phyloP scores from a whole-genome alignment of 35 echinoderm and acorn worm species.

The Heliocidaris erythrogramma region DNA sequence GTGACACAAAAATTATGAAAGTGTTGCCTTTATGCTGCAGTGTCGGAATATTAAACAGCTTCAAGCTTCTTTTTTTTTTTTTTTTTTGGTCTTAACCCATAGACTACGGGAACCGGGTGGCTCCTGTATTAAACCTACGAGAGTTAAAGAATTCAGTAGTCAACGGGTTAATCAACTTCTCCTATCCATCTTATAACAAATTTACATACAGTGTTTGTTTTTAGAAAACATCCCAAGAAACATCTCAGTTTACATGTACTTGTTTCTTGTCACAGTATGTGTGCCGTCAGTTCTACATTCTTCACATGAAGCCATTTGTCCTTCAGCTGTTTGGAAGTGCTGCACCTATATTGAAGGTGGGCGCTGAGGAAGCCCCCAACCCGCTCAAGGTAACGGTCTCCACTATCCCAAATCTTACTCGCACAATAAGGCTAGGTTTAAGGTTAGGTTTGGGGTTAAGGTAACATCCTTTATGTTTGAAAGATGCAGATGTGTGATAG shows the following conservation, averaged over 20 bases:
- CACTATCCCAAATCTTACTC: too few species aligned
- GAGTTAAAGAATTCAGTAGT: too few species aligned
- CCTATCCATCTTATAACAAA: background rate
- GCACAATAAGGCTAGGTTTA: too few species aligned
- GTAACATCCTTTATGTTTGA: too few species aligned
- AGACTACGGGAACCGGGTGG: too few species aligned
- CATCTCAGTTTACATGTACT: background rate
- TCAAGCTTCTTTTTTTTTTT: background rate
- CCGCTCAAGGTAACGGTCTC: conserved; percentile 73
- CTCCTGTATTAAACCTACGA: too few species aligned
- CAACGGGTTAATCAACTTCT: background rate
- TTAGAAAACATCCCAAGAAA: background rate
- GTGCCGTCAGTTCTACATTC: conserved; percentile 87
- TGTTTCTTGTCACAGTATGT: conserved; percentile 69
- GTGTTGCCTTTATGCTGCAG: too few species aligned
- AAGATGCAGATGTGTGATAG: too few species aligned
- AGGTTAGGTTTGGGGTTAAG: too few species aligned
- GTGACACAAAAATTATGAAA: too few species aligned
- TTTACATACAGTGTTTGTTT: background rate
- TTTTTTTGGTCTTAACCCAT: background rate
- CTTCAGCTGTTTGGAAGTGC: conserved; percentile 98
- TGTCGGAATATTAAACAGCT: too few species aligned
- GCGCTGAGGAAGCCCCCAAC: conserved; percentile 60
- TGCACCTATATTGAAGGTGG: conserved; percentile 75
- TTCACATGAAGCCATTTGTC: conserved; percentile 96